Percentiles rank a stretch among this genome's conserved stretches.
Conservation (phyloP, 2,888 invertebrate genomes). For the Tyria jacobaeae region DNA sequence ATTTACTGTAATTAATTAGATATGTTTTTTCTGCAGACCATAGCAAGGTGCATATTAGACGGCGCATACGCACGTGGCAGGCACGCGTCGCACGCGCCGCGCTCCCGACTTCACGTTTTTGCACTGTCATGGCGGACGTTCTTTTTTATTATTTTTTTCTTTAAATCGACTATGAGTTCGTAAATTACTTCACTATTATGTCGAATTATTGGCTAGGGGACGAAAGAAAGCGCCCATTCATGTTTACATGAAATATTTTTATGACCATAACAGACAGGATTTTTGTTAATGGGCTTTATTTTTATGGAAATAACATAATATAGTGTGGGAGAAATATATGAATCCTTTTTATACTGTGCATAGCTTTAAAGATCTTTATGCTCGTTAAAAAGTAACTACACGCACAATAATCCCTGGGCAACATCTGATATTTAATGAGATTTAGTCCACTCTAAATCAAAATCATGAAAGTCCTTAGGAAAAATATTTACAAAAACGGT, state of each 20-base stretch:
- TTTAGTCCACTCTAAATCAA: not conserved
- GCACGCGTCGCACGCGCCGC: conserved; percentile 71
- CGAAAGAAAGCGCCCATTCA: conserved; percentile 65
- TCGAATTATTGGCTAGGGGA: conserved; percentile 60
- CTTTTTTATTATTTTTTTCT: conserved; percentile 63
- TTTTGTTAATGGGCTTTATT: conserved; percentile 49
- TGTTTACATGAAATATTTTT: conserved; percentile 75
- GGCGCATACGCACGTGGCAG: conserved; percentile 62
- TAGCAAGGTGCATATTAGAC: conserved; percentile 74
- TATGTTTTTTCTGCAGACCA: conserved; percentile 58
- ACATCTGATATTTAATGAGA: not conserved
- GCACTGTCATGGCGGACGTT: conserved; percentile 80
- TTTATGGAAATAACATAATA: conserved; percentile 38
- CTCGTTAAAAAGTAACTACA: not conserved
- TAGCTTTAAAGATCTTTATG: not conserved
- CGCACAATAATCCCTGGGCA: not conserved
- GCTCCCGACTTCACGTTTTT: conserved; percentile 60
- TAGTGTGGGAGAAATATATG: conserved; percentile 4
- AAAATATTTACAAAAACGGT: too few species aligned
- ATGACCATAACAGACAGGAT: conserved; percentile 52
- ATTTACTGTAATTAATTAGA: too few species aligned
- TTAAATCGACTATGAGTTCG: conserved; percentile 71
- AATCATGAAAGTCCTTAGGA: not conserved
- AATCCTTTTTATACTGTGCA: not conserved
- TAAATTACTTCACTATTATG: conserved; percentile 80